These are phyloP conservation scores for Torymus texanus DNA, from an alignment of 2,888 invertebrate genomes.

Conservation along the genomic window DNA sequence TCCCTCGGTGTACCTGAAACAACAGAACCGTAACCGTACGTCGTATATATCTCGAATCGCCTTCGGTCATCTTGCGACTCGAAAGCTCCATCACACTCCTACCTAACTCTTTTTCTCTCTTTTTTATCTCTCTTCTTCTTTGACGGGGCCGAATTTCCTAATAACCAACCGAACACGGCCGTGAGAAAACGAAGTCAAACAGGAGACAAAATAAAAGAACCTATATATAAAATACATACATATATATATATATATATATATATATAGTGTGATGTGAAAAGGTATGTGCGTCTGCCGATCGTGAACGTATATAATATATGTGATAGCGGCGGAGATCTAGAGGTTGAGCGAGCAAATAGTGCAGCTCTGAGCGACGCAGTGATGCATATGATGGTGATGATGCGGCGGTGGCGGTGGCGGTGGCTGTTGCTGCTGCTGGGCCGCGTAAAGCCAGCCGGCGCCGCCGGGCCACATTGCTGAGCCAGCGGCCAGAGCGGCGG, in stretches of 20 bases:
- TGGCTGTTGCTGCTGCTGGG: constrained; percentile 60
- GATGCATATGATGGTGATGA: constrained; percentile 57
- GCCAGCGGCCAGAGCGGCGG: constrained; percentile 59
- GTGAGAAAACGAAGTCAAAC: too few relatives aligned
- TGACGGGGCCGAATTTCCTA: too few relatives aligned
- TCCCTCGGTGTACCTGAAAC: background rate
- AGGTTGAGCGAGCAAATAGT: constrained; percentile 73
- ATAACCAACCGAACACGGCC: too few relatives aligned
- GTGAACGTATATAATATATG: background rate
- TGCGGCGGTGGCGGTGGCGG: constrained; percentile 61
- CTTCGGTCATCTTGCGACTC: too few relatives aligned
- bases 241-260: too few relatives aligned
- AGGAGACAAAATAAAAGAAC: too few relatives aligned
- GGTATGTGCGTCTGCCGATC: background rate
- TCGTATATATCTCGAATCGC: background rate
- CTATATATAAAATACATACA: too few relatives aligned
- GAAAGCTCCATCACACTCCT: too few relatives aligned
- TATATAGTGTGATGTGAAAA: background rate
- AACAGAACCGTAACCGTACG: background rate
- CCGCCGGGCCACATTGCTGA: constrained; percentile 69
- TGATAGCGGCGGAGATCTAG: constrained; percentile 55
- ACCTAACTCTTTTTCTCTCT: too few relatives aligned
- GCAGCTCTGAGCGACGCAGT: constrained; percentile 72
- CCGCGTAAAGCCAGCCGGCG: constrained; percentile 69
- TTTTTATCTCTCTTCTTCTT: too few relatives aligned